Evolutionary conservation across 1,140 invertebrate genomes (phyloP), one percentile per base, ranked within the genome.

Genomic region (Venustaconcha ellipsiformis): DNA sequence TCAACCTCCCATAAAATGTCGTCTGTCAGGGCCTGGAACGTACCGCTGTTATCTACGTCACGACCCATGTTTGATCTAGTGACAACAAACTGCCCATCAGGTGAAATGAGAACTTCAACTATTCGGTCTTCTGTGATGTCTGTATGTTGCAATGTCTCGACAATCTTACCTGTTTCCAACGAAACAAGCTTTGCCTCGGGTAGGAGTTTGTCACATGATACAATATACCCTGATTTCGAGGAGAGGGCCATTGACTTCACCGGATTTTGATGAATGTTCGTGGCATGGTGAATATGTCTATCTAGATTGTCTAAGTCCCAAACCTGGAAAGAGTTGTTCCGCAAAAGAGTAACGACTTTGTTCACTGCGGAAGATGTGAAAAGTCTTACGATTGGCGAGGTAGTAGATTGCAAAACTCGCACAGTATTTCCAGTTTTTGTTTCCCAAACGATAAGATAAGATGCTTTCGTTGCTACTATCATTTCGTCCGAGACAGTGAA

Each of bases 261-360:
- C 18, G 78, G 30, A 20, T 80, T 80, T 14, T 75, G 79, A 60
- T 84, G 74, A 68, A 86, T 78, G 68, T 84, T 78, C 26, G 83
- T 83, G 0, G 79, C 69, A 67, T 85, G 83, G 1, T 82, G 74
- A 55, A 83, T 81, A 62, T 85, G 80, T n/a, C 78, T 72, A 67
- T 85, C 83, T 14, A 89, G 75, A 71, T 87, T 87, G 67, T 86
- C 75, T 6, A 89, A 69, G 68, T 87, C 82, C 88, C 88, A 89
- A 11, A 87, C 86, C 77, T 88, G 84, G 57, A 88, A 78, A 2
- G 82, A 74, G 69, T 85, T 82, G 79, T 88, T 80, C 14, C 78
- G 73, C 2, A 85, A 75, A 8, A 88, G 70, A 13, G 82, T 81
- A 14, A 86, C 84, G 6, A 81, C 83, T 76, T 86, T 86, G 76